Evolutionary conservation across 2,797 vertebrate species (phyloP), one percentile per base, ranked within the genome.

Genomic region (Microchirus variegatus): DNA sequence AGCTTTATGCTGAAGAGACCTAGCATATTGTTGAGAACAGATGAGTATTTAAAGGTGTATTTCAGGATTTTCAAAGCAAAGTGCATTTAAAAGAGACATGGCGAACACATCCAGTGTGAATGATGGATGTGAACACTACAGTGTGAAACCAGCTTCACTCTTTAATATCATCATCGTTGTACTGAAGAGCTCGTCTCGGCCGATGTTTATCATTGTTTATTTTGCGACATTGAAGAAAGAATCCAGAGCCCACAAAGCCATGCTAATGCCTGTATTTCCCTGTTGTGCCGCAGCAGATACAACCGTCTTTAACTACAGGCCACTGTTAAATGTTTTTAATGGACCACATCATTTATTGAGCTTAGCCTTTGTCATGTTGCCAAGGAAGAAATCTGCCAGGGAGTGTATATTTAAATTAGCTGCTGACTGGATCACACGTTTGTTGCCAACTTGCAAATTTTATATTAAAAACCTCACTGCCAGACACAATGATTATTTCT

Each of bases 271-370:
- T 66, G 17, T 2, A 55, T 51, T 22, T 53, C 42, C 14, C 12
- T 71, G 54, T 38, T 53, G 44, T 17, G n/a, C 37, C 48, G 26
- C 49, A 48, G 40, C 41, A 40, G 47, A 70, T 47, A 35, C 50
- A 62, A 53, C 36, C 31, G 46, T 73, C 53, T 60, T 43, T 55
- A 70, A 63, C 70, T 55, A 53, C 26, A 64, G 59, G 55, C 73
- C 59, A 26, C 38, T 54, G 63, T 70, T 79, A 78, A 78, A 78
- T 77, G 35, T 48, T 71, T 85, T 80, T 72, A 81, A 78, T 80
- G 55, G 80, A 73, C 68, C 63, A 12, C 75, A 63, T 68, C 56
- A 78, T 75, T 78, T 82, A 73, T 78, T 76, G 68, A 81, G 62
- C 72, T 59, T 65, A 64, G 71, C 67, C 56, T 64, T 47, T 77